These are phyloP conservation scores for Mus spicilegus DNA, from an alignment of 2,113 vertebrate species.

Conservation along the genomic window DNA sequence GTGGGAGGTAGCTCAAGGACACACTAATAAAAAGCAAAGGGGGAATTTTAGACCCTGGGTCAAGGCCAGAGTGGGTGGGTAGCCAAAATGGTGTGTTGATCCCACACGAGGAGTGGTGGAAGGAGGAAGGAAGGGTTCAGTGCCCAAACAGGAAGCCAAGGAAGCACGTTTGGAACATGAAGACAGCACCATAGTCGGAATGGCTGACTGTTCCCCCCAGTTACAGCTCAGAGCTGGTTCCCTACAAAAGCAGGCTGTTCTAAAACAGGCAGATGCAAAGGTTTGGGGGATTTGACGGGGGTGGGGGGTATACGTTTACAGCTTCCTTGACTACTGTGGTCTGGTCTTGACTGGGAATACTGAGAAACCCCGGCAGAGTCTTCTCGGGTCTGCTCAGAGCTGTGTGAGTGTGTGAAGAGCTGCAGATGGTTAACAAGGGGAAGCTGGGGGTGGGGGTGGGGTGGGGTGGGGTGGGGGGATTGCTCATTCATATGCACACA, in stretches of 20 bases:
- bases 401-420: background rate
- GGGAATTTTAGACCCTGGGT: constrained; percentile 29
- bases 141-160: constrained; percentile 60
- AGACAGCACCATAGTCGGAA: constrained; percentile 35
- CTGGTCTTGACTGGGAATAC: background rate
- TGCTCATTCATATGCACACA: background rate
- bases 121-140: constrained; percentile 34
- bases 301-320: background rate
- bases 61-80: constrained; percentile 42
- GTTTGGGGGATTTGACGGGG: background rate
- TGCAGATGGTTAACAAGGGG: constrained; percentile 10
- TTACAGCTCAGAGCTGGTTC: constrained; percentile 17
- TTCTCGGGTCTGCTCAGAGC: background rate
- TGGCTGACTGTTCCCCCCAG: background rate
- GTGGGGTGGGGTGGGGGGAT: background rate
- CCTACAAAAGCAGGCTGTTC: background rate
- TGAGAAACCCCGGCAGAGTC: background rate
- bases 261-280: background rate
- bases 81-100: constrained; percentile 18
- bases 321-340: background rate
- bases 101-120: constrained; percentile 56
- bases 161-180: constrained; percentile 29
- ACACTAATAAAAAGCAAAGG: constrained; percentile 75
- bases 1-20: constrained; percentile 45
- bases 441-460: background rate